phyloP scores from a whole-genome alignment of 2,888 invertebrate genomes.

The Odontocerum albicorne region DNA sequence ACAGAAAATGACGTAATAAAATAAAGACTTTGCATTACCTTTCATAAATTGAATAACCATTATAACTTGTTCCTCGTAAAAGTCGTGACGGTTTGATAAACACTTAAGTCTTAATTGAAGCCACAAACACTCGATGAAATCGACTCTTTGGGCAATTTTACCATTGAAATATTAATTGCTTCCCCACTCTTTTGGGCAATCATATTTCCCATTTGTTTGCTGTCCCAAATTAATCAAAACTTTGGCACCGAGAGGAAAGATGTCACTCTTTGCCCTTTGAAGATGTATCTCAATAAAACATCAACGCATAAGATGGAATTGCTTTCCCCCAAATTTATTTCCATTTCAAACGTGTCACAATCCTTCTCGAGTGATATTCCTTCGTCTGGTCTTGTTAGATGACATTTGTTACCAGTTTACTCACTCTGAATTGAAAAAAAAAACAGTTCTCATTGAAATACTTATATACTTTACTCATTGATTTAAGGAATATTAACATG shows the following conservation, averaged over 20 bases:
- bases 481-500: too few relatives aligned
- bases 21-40: too few relatives aligned
- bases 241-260: conserved; percentile 15
- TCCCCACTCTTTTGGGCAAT: conserved; percentile 26
- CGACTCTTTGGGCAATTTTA: conserved; percentile 1
- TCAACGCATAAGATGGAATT: conserved; percentile 8
- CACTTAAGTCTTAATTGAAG: conserved; percentile 3
- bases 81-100: too few relatives aligned
- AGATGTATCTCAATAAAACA: conserved; percentile 5
- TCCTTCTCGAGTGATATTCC: too few relatives aligned
- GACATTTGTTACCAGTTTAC: too few relatives aligned
- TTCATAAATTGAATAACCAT: too few relatives aligned
- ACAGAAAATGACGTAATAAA: too few relatives aligned
- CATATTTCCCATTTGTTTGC: conserved; percentile 27
- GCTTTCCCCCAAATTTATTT: conserved; percentile 9
- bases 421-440: too few relatives aligned
- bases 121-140: conserved; percentile 1
- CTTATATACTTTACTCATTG: too few relatives aligned
- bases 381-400: too few relatives aligned
- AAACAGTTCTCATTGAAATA: too few relatives aligned
- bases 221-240: conserved; percentile 23
- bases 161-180: conserved; percentile 29
- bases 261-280: conserved; percentile 8
- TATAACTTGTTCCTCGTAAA: too few relatives aligned
- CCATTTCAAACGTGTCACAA: conserved; percentile 7